Evolutionary conservation across 2,888 invertebrate genomes (phyloP).

Genomic region (Incurvaria masculella): DNA sequence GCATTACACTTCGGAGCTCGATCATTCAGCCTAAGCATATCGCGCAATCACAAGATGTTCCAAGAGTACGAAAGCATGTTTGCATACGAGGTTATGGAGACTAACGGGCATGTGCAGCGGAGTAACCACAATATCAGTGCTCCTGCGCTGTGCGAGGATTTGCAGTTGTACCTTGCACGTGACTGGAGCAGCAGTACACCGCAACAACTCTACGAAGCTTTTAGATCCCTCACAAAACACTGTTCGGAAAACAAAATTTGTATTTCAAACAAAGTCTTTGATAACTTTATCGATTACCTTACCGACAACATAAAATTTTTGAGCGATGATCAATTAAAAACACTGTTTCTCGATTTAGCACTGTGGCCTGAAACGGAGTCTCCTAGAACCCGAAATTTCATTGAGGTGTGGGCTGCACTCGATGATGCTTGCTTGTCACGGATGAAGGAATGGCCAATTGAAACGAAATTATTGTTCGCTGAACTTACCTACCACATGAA

Average conservation of each 20-base stretch:
- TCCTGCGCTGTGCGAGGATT: slow-evolving; percentile 17
- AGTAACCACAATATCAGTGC: background rate
- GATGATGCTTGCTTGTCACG: slow-evolving; percentile 61
- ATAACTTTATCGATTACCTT: slow-evolving; percentile 36
- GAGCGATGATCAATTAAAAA: slow-evolving; percentile 54
- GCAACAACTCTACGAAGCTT: slow-evolving; percentile 28
- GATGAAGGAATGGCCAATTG: slow-evolving; percentile 45
- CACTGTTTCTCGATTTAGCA: slow-evolving; percentile 47
- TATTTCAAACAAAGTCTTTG: slow-evolving; percentile 37
- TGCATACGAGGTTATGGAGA: background rate
- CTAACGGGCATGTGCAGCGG: background rate
- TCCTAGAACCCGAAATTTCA: slow-evolving; percentile 54
- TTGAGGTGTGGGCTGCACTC: slow-evolving; percentile 64
- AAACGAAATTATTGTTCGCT: slow-evolving; percentile 55
- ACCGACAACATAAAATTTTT: slow-evolving; percentile 53
- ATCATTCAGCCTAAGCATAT: background rate
- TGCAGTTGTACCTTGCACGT: slow-evolving; percentile 24
- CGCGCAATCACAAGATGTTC: background rate
- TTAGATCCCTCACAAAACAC: slow-evolving; percentile 31
- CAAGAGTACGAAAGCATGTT: background rate
- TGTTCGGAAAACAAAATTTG: slow-evolving; percentile 30
- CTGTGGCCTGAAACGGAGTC: slow-evolving; percentile 52
- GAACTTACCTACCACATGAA: slow-evolving; percentile 64
- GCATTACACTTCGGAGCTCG: no score
- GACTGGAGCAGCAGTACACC: slow-evolving; percentile 29